phyloP scores from a whole-genome alignment of 1,140 invertebrate species.

The Homarus americanus region DNA sequence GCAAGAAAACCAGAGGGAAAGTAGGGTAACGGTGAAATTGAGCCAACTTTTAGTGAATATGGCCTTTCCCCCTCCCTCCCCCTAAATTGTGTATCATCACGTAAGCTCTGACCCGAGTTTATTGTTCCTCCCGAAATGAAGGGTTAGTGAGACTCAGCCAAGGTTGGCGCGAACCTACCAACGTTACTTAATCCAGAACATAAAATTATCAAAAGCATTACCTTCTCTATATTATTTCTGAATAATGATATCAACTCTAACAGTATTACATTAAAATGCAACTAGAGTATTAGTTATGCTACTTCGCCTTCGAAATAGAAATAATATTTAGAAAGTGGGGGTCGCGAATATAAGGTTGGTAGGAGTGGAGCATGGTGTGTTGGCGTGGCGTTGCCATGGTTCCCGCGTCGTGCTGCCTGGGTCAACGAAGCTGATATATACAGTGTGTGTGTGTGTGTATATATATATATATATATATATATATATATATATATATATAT shows the following conservation, averaged over 20 bases:
- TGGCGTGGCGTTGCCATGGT: conserved; percentile 31
- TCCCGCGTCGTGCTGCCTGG: conserved; percentile 24
- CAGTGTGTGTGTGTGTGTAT: no score
- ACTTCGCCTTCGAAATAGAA: no score
- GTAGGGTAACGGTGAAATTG: background rate
- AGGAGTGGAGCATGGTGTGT: background rate
- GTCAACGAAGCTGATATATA: conserved; percentile 14
- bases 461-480: no score
- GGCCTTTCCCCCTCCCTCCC: no score
- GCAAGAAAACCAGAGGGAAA: background rate
- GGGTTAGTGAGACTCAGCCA: background rate
- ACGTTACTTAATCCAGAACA: background rate
- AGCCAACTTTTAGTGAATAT: background rate
- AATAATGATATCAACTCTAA: no score
- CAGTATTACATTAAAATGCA: no score
- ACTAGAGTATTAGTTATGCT: no score
- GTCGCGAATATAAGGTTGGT: background rate
- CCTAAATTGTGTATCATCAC: background rate
- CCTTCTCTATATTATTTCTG: no score
- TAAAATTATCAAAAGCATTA: background rate
- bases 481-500: no score
- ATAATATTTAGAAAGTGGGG: no score
- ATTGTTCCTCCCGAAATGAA: background rate
- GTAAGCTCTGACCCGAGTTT: background rate
- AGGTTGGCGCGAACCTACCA: background rate